Evolutionary conservation across 2,888 invertebrate species (phyloP).

Genomic region (Caenorhabditis plicata): DNA sequence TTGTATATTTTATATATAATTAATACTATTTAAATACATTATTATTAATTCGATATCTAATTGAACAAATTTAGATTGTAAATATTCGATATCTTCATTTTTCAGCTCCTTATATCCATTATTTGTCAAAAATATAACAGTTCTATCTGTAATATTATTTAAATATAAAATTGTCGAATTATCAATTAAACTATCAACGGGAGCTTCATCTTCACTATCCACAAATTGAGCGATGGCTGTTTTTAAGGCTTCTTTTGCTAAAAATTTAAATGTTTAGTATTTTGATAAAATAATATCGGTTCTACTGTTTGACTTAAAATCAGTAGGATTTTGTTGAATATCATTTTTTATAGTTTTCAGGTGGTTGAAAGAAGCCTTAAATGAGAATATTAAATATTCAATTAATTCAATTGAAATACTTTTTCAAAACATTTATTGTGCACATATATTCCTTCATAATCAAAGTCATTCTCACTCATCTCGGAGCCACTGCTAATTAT

Average conservation of each 20-base stretch:
- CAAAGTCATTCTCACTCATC: background rate
- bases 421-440: background rate
- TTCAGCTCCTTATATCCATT: too few species aligned
- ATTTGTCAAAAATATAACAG: too few species aligned
- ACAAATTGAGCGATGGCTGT: slow-evolving; percentile 1
- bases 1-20: too few species aligned
- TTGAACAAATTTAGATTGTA: too few species aligned
- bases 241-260: background rate
- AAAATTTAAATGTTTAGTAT: background rate
- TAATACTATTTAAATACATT: slow-evolving; percentile 7
- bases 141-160: too few species aligned
- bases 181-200: too few species aligned
- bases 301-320: background rate
- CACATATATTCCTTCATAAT: background rate
- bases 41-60: slow-evolving; percentile 4
- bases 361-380: slow-evolving; percentile 11
- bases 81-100: too few species aligned
- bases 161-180: too few species aligned
- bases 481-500: background rate
- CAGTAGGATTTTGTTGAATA: slow-evolving; percentile 2
- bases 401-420: background rate
- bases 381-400: background rate
- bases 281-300: background rate
- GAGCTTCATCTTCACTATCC: background rate
- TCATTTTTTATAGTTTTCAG: slow-evolving; percentile 10